Conservation (phyloP, 1,140 invertebrate species). For the Gonatopus flavifemur region DNA sequence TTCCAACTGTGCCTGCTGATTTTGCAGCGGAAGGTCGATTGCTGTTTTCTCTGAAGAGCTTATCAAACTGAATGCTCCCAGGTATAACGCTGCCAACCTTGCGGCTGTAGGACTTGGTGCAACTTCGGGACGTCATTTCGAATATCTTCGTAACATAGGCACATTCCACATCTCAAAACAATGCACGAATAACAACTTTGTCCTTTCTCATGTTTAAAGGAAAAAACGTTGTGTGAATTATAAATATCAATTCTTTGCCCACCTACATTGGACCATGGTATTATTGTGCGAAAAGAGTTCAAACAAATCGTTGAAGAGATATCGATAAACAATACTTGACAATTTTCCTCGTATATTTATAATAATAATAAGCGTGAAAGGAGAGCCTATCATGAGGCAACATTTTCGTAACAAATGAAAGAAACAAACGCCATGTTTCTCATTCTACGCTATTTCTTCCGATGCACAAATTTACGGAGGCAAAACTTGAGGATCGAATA, state of each 20-base stretch:
- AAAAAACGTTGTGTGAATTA: neutral
- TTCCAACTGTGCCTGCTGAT: constrained; percentile 85
- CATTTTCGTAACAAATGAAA: constrained; percentile 35
- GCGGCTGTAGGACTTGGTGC: constrained; percentile 61
- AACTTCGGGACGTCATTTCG: constrained; percentile 62
- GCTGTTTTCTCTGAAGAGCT: constrained; percentile 81
- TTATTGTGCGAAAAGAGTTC: no score
- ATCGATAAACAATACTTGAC: constrained; percentile 1
- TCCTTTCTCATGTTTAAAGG: constrained; percentile 35
- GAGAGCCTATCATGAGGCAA: constrained; percentile 14
- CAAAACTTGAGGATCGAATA: constrained; percentile 23
- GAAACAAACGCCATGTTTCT: constrained; percentile 56
- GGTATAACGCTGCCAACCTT: constrained; percentile 57
- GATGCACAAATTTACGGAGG: constrained; percentile 31
- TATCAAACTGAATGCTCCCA: constrained; percentile 73
- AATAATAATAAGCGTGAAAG: constrained; percentile 3
- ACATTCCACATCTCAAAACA: constrained; percentile 34
- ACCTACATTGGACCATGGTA: neutral
- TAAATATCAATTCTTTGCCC: constrained; percentile 11
- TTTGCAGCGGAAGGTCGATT: constrained; percentile 85
- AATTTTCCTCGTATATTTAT: constrained; percentile 2
- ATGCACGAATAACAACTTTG: constrained; percentile 24
- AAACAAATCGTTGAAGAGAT: no score
- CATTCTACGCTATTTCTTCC: constrained; percentile 36
- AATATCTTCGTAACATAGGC: constrained; percentile 23